phyloP scores from a whole-genome alignment of 2,888 invertebrate species.

The Eledone cirrhosa region DNA sequence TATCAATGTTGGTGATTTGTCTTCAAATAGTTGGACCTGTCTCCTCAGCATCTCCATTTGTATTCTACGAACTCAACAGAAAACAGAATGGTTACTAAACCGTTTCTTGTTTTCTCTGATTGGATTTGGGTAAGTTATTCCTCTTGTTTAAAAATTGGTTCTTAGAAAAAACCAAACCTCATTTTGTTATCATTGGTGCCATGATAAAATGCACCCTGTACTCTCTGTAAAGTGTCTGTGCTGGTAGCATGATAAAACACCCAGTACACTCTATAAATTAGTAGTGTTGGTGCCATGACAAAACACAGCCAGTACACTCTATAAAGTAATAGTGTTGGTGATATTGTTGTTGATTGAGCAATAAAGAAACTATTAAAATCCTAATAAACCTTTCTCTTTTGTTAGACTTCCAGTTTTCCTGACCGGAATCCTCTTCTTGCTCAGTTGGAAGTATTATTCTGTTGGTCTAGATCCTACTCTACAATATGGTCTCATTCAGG shows the following conservation, averaged over 20 bases:
- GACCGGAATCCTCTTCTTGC: constrained; percentile 74
- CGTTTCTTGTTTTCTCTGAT: constrained; percentile 67
- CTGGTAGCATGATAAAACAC: too few species aligned
- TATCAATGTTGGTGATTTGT: constrained; percentile 78
- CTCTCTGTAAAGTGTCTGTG: too few species aligned
- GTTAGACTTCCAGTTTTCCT: constrained; percentile 73
- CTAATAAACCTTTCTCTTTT: constrained; percentile 57
- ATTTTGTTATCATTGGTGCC: too few species aligned
- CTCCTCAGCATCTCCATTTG: constrained; percentile 83
- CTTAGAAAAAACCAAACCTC: too few species aligned
- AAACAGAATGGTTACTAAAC: constrained; percentile 82
- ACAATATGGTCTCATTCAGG: constrained; percentile 80
- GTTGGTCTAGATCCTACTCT: constrained; percentile 77
- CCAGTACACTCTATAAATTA: too few species aligned
- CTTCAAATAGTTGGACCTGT: constrained; percentile 85
- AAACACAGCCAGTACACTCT: too few species aligned
- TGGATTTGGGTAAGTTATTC: constrained; percentile 65
- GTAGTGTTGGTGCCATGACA: too few species aligned
- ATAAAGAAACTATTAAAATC: too few species aligned
- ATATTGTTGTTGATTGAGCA: too few species aligned
- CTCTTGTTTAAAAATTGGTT: too few species aligned
- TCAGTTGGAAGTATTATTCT: constrained; percentile 69
- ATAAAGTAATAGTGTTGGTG: too few species aligned
- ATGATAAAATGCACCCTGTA: too few species aligned
- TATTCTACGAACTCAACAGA: constrained; percentile 83